phyloP scores from a whole-genome alignment of 1,140 invertebrate genomes.

The Arion vulgaris region DNA sequence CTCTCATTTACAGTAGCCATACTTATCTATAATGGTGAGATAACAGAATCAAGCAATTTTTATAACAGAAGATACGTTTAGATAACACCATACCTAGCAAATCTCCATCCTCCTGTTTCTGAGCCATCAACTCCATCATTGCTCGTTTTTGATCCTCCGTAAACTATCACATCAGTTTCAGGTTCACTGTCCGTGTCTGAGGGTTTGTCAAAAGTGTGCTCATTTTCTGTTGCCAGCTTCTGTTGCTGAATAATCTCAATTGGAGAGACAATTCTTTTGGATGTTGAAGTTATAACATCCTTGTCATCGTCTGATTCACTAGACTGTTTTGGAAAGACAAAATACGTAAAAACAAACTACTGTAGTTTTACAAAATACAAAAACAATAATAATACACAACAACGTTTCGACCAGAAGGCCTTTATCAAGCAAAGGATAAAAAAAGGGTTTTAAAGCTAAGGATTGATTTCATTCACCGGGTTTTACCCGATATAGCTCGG shows the following conservation, averaged over 20 bases:
- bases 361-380: too few species aligned
- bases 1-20: too few species aligned
- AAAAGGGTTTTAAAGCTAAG: too few species aligned
- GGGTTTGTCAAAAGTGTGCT: slow-evolving; percentile 34
- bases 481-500: too few species aligned
- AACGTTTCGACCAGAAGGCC: too few species aligned
- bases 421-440: too few species aligned
- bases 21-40: too few species aligned
- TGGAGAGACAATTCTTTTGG: background rate
- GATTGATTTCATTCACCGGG: too few species aligned
- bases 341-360: too few species aligned
- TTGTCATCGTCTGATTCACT: background rate
- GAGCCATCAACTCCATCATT: slow-evolving; percentile 61
- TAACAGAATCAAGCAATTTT: too few species aligned
- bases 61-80: background rate
- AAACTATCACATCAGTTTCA: slow-evolving; percentile 57
- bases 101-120: slow-evolving; percentile 46
- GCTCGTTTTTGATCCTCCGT: slow-evolving; percentile 66
- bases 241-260: background rate
- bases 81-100: slow-evolving; percentile 15
- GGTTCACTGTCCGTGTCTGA: slow-evolving; percentile 56
- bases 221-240: background rate
- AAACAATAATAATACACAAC: too few species aligned
- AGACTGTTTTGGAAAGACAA: background rate
- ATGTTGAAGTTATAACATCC: background rate